Base-by-base conservation (phyloP, 2,888 invertebrate species). In the Nomada goodeniana region DNA sequence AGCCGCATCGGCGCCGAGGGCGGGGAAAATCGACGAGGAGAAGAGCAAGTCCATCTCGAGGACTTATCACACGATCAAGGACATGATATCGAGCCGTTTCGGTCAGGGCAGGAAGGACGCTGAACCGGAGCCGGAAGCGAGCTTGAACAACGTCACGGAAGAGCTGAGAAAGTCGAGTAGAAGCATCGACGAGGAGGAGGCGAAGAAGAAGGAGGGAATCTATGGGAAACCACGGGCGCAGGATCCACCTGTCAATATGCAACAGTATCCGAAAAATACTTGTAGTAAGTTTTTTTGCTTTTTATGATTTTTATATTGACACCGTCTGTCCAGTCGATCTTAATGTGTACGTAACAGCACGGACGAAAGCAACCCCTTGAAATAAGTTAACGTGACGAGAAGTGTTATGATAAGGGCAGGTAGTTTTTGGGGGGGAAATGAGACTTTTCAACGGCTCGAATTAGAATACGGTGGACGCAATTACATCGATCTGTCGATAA, bases 61-160 rank as follows among this genome's bases (percentile, higher is more conserved):
- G 94, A 97, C 97, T 0, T 97, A 97, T 91, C 96, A 97, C 92
- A 97, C 97, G 5, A 95, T 97, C 82, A 97, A 97, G 94, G 97
- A 97, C 90, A 96, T 97, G 95, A 97, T 97, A 91, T 97, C 97
- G 29, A 97, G 96, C 92, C 96, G 96, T 90, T 97, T 97, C 92
- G 96, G 96, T 89, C 92, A 93, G 50, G 96, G 95, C 88, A 96
- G 95, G 61, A 95, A 94, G 90, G 96, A 96, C 36, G 87, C 88
- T 59, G 95, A 94, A 74, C 95, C 91, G 36, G 93, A 93, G 84
- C 91, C 91, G 76, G 95, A 95, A 90, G 89, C 94, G 5, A 94
- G 95, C 88, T 92, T 96, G 70, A 96, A 96, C 91, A 96, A 96
- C 85, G 94, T 94, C 9, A 95, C 95, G 71, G 96, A 96, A 84